A percentile compares a stretch with the other conserved stretches of the same genome.
Conservation (phyloP, 2,888 invertebrate species). For the Sesamia inferens region DNA sequence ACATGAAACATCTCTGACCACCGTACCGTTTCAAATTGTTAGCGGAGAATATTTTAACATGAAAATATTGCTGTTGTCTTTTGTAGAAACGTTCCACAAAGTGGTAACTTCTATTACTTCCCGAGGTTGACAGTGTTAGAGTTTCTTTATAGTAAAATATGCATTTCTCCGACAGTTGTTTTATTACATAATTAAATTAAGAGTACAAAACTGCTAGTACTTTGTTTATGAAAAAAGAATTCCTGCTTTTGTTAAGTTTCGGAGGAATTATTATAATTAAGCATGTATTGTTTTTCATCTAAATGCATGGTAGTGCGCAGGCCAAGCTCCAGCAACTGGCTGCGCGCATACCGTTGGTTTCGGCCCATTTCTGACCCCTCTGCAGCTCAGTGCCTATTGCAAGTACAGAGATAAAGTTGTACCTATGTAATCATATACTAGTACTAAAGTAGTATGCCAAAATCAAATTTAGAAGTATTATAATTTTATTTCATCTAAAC, state of each 20-base stretch:
- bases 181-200: slow-evolving; percentile 38
- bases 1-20: slow-evolving; percentile 26
- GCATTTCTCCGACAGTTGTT: slow-evolving; percentile 24
- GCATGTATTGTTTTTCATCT: neutral
- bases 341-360: no score
- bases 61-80: slow-evolving; percentile 38
- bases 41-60: slow-evolving; percentile 24
- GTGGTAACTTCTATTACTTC: slow-evolving; percentile 38
- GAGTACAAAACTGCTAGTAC: slow-evolving; percentile 20
- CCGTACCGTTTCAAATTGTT: slow-evolving; percentile 40
- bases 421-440: no score
- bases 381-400: no score
- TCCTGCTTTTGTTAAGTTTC: slow-evolving; percentile 6
- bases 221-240: slow-evolving; percentile 3
- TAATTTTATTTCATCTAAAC: no score
- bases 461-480: no score
- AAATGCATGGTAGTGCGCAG: no score
- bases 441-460: no score
- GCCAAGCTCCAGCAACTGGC: no score
- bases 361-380: no score
- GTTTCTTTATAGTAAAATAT: slow-evolving; percentile 39
- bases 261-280: neutral
- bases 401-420: no score
- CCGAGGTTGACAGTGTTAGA: slow-evolving; percentile 18
- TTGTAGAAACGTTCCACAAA: slow-evolving; percentile 6